Base-by-base conservation (phyloP, 2,113 vertebrate species). In the Turdus rufiventris region DNA sequence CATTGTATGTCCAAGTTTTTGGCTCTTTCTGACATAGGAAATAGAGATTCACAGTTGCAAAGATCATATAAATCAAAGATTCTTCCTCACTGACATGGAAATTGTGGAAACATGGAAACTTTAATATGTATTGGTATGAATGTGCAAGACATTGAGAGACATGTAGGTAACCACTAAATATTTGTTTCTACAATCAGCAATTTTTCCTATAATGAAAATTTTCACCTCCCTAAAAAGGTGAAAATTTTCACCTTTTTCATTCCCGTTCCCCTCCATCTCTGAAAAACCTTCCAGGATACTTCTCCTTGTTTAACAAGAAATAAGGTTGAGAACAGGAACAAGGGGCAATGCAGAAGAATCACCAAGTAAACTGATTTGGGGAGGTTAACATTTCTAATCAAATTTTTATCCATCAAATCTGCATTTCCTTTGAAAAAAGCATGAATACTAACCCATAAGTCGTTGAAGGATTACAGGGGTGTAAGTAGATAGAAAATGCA, bases 211-310 rank as follows among this genome's bases (percentile, higher is more conserved):
- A 28, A 65, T 33, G 31, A 73, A 80, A 85, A 51, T 51, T 51
- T 28, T 51, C 50, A 51, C 50, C 15, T 25, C 25, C 15, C 9
- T 9, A 51, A 16, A 28, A 51, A 51, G 26, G 14, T 51, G 50
- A 51, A 28, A 51, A 28, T 51, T 51, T 51, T 26, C 57, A 21
- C 3, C 8, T 29, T 29, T 25, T 12, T 24, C 19, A 29, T 3
- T 2, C 23, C 11, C 23, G 4, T 1, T 1, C 11, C 5, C 19
- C 20, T 5, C 5, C 16, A 11, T 17, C 6, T 2, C 17, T 2
- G 3, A 19, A 6, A 19, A 73, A 31, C 18, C 9, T 34, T 9
- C 7, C 38, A 36, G 16, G 15, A 40, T n/a, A 61, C 2, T 17
- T 68, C 7, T 54, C 26, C 21, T 31, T 76, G 25, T 47, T 63